Evolutionary conservation across 2,113 vertebrate genomes (phyloP), one percentile per base, ranked within the genome.

Genomic region (cattle (Bos taurus)): DNA sequence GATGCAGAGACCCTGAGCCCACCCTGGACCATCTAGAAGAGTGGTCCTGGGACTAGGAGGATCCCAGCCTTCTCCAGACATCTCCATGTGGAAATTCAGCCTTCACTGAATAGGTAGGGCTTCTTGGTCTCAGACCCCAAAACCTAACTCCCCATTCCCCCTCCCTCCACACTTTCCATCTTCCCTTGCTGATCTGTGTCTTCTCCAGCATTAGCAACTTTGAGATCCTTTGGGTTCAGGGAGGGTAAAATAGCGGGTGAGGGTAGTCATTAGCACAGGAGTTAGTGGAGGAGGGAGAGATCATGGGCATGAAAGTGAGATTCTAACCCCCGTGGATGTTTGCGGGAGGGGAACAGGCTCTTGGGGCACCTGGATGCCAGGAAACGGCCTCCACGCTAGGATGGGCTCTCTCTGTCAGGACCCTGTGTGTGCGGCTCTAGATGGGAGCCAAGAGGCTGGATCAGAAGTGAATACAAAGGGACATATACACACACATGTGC

Each of bases 261-360:
- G 25, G 43, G 40, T 64, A 13, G 19, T 88, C 48, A 81, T 95
- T 97, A 97, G 90, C 86, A 81, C 67, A 67, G 74, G 77, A 40
- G 88, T 96, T 97, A 97, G 95, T 89, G 95, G 50, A 78, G 59
- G 48, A 81, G n/a, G 36, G 46, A 43, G 23, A 40, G 30, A 78
- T 8, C 23, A 46, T 77, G 60, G 33, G 23, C 21, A 48, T 50
- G 71, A 52, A 8, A 77, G 60, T 81, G 81, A 94, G 90, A 30
- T 6, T 28, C 2, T 8, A 9, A 56, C n/a, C 62, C 94, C 92
- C 23, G 30, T 43, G 92, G 91, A 89, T 54, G 85, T 40, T 23
- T 9, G 4, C 23, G 3, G 21, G 43, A 23, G 36, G 43, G 81
- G n/a, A 9, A 26, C 28, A 2, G 5, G 9, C 21, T 15, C 21